phyloP scores from a whole-genome alignment of 2,888 invertebrate species.

The Spilosoma lubricipeda region DNA sequence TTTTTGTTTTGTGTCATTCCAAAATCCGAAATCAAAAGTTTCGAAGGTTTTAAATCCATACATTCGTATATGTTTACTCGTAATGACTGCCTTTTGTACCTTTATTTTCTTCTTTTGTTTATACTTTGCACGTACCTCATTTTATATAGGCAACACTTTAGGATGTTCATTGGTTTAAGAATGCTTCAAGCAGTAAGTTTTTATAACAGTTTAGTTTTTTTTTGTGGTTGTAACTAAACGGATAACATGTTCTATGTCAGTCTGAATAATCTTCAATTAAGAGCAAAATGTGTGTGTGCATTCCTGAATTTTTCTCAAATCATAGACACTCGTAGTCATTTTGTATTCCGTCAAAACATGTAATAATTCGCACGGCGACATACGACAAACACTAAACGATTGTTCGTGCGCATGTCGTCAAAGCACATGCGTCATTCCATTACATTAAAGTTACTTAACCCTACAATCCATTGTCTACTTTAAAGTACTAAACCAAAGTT shows the following conservation, averaged over 20 bases:
- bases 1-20: no score
- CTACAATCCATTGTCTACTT: constrained; percentile 1
- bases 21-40: no score
- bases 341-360: constrained; percentile 51
- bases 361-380: constrained; percentile 49
- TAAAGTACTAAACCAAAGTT: rapidly evolving
- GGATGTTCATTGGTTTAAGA: no score
- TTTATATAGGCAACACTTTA: no score
- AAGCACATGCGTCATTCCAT: constrained; percentile 51
- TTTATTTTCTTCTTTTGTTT: no score
- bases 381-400: constrained; percentile 53
- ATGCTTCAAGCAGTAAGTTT: no score
- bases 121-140: no score
- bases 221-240: no score
- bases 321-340: background rate
- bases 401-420: constrained; percentile 56
- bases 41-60: no score
- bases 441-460: background rate
- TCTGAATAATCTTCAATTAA: background rate
- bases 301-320: background rate
- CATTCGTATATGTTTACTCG: no score
- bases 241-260: background rate
- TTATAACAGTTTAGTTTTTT: no score
- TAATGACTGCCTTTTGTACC: no score
- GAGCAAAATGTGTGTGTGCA: background rate